Evolutionary conservation across 64 coral and sea anemone genomes (phyloP).

Genomic region (Platygyra sinensis): DNA sequence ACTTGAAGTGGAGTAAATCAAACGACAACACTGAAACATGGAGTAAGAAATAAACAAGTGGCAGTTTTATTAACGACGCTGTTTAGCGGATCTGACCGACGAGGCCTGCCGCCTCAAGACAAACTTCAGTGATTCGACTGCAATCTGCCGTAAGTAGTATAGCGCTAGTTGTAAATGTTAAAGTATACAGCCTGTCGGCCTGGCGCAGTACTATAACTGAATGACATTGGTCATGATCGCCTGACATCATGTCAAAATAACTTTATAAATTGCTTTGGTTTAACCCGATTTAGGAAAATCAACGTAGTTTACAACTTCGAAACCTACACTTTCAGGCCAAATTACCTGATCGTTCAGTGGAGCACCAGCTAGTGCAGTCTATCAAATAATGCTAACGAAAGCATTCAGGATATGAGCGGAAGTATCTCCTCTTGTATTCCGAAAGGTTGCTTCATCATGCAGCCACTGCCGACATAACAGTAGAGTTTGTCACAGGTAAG

Average conservation of each 20-base stretch:
- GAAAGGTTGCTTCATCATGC: not conserved
- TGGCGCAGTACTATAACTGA: not conserved
- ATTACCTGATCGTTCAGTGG: not conserved
- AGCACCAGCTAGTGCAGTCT: too few species aligned
- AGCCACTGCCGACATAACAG: slow-evolving; percentile 2
- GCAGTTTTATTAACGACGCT: slow-evolving; percentile 29
- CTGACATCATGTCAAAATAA: not conserved
- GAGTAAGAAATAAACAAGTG: slow-evolving; percentile 4
- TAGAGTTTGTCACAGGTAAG: slow-evolving; percentile 36
- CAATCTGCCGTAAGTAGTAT: slow-evolving; percentile 2
- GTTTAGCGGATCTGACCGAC: slow-evolving; percentile 32
- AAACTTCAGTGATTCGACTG: not conserved
- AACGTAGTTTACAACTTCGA: too few species aligned
- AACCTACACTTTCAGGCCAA: not conserved
- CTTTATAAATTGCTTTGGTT: too few species aligned
- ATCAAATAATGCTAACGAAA: not conserved
- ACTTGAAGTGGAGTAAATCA: not conserved
- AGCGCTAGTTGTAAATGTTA: not conserved
- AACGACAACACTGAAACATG: slow-evolving; percentile 4
- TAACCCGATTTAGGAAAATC: too few species aligned
- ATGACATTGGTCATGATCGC: not conserved
- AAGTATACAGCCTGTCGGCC: not conserved
- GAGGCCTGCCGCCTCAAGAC: not conserved
- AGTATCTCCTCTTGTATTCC: slow-evolving; percentile 9
- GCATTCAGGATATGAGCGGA: slow-evolving; percentile 57